Percentiles rank a stretch among this genome's conserved stretches.
Conservation (phyloP, 2,797 vertebrate species). For the Siniperca scherzeri region DNA sequence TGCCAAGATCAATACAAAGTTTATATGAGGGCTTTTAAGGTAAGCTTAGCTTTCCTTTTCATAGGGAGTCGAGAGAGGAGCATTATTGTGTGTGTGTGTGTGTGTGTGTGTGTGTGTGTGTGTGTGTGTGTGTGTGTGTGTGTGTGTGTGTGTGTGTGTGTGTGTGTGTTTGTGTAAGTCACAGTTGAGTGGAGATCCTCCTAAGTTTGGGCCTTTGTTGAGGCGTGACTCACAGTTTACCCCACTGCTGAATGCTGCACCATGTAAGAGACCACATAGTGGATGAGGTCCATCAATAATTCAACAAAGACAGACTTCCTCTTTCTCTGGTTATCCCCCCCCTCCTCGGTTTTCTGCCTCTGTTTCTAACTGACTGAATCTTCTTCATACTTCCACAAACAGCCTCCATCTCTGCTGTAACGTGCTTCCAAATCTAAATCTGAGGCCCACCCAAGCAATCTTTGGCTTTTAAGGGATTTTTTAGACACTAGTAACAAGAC, state of each 20-base stretch:
- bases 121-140: constrained; percentile 31
- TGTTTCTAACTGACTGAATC: constrained; percentile 63
- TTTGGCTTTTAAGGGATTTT: constrained; percentile 58
- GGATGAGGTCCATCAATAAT: constrained; percentile 84
- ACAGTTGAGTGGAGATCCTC: constrained; percentile 41
- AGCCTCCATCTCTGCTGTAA: constrained; percentile 32
- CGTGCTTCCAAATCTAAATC: constrained; percentile 47
- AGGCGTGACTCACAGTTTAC: constrained; percentile 71
- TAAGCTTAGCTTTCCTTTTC: constrained; percentile 57
- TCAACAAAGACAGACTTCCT: constrained; percentile 79
- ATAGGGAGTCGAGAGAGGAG: neutral
- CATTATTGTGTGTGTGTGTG: constrained; percentile 23
- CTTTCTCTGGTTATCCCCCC: constrained; percentile 21
- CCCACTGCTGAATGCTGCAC: constrained; percentile 61
- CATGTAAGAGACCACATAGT: constrained; percentile 73
- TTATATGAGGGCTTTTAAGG: constrained; percentile 69
- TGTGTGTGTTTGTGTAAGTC: constrained; percentile 26
- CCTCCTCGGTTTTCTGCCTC: constrained; percentile 21
- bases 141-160: constrained; percentile 36
- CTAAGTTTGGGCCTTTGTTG: constrained; percentile 49
- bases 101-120: constrained; percentile 31
- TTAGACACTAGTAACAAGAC: constrained; percentile 43
- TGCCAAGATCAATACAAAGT: constrained; percentile 72
- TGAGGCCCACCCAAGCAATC: constrained; percentile 40
- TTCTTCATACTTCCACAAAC: constrained; percentile 49